These are phyloP conservation scores for Caenorhabditis panamensis DNA, from an alignment of 2,888 invertebrate species.

Conservation along the genomic window DNA sequence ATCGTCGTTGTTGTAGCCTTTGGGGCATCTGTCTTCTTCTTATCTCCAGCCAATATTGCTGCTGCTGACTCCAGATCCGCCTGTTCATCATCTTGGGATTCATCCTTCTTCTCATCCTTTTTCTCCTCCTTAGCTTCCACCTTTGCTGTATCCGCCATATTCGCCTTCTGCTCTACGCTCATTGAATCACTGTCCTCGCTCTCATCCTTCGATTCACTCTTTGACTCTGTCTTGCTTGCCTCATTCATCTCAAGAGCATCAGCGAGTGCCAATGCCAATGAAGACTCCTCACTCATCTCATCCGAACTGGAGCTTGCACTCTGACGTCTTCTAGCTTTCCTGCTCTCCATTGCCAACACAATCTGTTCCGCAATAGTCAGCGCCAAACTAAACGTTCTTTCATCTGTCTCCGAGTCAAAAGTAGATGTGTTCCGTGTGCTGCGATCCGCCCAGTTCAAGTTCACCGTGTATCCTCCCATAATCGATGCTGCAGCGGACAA, in stretches of 20 bases:
- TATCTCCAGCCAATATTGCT: constrained; percentile 1
- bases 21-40: constrained; percentile 6
- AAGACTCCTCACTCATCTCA: constrained; percentile 7
- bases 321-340: constrained; percentile 4
- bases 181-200: constrained; percentile 29
- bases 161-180: constrained; percentile 27
- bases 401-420: constrained; percentile 40
- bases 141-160: not conserved
- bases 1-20: not conserved
- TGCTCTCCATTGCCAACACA: constrained; percentile 25
- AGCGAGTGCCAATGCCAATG: not conserved
- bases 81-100: no score
- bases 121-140: constrained; percentile 8
- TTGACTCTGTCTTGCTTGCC: constrained; percentile 18
- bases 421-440: constrained; percentile 23
- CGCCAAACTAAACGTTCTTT: constrained; percentile 33
- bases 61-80: constrained; percentile 32
- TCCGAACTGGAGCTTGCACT: constrained; percentile 31
- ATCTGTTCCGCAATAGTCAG: constrained; percentile 38
- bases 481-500: constrained; percentile 41
- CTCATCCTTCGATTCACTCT: constrained; percentile 20
- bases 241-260: constrained; percentile 2
- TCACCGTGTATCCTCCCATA: constrained; percentile 38
- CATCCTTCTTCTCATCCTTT: constrained; percentile 4
- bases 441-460: constrained; percentile 44